phyloP scores from a whole-genome alignment of 2,888 invertebrate species.

The Teinopalpus imperialis region DNA sequence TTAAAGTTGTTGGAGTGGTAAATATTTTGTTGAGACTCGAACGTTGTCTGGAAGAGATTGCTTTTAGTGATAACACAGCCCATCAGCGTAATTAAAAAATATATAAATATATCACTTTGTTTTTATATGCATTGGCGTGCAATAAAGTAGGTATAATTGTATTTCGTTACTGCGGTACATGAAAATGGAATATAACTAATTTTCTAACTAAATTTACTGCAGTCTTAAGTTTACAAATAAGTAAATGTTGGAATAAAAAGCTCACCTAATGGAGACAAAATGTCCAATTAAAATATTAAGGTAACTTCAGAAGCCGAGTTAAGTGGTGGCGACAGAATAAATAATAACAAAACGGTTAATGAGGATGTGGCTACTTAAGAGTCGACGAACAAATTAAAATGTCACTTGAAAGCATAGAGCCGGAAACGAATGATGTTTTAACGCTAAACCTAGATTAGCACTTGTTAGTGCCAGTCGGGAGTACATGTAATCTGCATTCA shows the following conservation, averaged over 20 bases:
- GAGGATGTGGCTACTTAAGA: conserved; percentile 77
- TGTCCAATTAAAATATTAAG: conserved; percentile 56
- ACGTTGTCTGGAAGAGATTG: neutral
- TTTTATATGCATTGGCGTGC: too few species aligned
- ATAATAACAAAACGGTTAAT: conserved; percentile 73
- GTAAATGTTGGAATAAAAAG: conserved; percentile 24
- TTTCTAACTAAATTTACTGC: too few species aligned
- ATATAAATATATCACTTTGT: too few species aligned
- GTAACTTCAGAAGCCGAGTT: conserved; percentile 46
- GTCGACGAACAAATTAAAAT: conserved; percentile 65
- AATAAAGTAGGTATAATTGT: too few species aligned
- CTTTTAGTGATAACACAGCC: too few species aligned
- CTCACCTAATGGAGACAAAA: conserved; percentile 56
- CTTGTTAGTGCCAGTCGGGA: conserved; percentile 53
- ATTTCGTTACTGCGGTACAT: too few species aligned
- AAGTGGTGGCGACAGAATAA: conserved; percentile 56
- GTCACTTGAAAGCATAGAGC: conserved; percentile 69
- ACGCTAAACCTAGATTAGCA: conserved; percentile 70
- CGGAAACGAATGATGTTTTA: conserved; percentile 72
- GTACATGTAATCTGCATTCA: conserved; percentile 38
- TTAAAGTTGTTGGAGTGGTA: too few species aligned
- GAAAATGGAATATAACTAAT: too few species aligned
- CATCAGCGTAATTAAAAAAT: too few species aligned
- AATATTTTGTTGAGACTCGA: too few species aligned
- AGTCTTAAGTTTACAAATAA: too few species aligned